A percentile compares a stretch with the other conserved stretches of the same genome.
Conservation (phyloP, 2,888 invertebrate genomes). For the Drosophila leonis region DNA sequence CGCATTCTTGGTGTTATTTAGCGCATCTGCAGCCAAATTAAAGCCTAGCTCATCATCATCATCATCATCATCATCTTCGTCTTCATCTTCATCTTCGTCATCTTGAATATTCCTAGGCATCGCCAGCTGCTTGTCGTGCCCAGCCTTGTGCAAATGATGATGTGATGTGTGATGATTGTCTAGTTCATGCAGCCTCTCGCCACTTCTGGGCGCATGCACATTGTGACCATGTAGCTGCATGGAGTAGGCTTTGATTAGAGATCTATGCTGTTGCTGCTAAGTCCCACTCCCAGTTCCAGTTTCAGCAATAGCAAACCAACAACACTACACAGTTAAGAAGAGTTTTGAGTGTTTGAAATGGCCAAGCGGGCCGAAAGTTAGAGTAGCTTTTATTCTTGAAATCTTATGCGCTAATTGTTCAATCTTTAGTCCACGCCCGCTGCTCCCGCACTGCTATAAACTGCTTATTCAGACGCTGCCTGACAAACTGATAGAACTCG, state of each 20-base stretch:
- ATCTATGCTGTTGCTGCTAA: not conserved
- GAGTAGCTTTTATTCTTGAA: constrained; percentile 51
- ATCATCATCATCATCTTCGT: constrained; percentile 14
- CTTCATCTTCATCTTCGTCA: constrained; percentile 1
- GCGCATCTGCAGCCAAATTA: constrained; percentile 61
- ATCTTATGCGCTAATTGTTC: constrained; percentile 38
- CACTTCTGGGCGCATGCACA: constrained; percentile 51
- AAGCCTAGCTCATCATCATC: constrained; percentile 37
- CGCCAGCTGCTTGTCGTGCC: constrained; percentile 59
- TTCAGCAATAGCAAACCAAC: constrained; percentile 2
- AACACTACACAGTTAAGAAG: constrained; percentile 25
- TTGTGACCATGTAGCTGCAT: constrained; percentile 58
- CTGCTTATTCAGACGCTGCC: constrained; percentile 92
- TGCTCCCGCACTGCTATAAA: constrained; percentile 89
- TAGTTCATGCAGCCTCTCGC: constrained; percentile 17
- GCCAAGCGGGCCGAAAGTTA: constrained; percentile 48
- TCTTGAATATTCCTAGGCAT: constrained; percentile 32
- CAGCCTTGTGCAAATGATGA: constrained; percentile 48
- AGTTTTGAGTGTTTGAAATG: constrained; percentile 28
- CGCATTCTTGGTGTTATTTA: constrained; percentile 83
- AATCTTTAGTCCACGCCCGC: constrained; percentile 32
- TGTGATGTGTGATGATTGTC: constrained; percentile 46
- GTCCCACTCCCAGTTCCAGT: not conserved
- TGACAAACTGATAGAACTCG: constrained; percentile 95
- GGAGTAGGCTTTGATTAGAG: constrained; percentile 36